Percentiles rank a stretch among this genome's conserved stretches.
Evolutionary conservation across 2,888 invertebrate species (phyloP).

Genomic region (Leptinotarsa juncta): DNA sequence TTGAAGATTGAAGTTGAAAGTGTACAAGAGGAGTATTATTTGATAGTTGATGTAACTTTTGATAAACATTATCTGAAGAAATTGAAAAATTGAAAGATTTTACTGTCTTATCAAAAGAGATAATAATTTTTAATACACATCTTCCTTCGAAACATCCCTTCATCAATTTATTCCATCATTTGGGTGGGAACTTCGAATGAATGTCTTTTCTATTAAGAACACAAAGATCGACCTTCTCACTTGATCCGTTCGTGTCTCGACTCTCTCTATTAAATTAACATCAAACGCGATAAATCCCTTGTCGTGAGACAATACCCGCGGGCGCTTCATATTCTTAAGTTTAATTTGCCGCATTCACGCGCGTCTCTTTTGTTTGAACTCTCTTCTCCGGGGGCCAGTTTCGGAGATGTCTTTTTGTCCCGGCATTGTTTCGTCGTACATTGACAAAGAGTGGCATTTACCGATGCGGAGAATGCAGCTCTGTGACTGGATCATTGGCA

Average conservation of each 20-base stretch:
- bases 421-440: slow-evolving; percentile 8
- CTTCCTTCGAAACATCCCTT: neutral
- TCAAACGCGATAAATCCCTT: slow-evolving; percentile 25
- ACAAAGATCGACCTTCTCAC: neutral
- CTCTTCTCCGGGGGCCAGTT: neutral
- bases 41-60: too few relatives aligned
- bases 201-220: neutral
- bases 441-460: slow-evolving; percentile 26
- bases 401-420: slow-evolving; percentile 16
- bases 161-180: neutral
- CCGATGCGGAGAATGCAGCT: slow-evolving; percentile 20
- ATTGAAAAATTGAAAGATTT: too few relatives aligned
- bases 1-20: too few relatives aligned
- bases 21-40: too few relatives aligned
- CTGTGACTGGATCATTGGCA: slow-evolving; percentile 5
- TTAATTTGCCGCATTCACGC: slow-evolving; percentile 18
- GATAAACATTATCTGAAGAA: too few relatives aligned
- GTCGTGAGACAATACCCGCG: slow-evolving; percentile 19
- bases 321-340: slow-evolving; percentile 17
- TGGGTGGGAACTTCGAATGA: neutral
- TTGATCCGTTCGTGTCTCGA: slow-evolving; percentile 17
- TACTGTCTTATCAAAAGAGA: too few relatives aligned
- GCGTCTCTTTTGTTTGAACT: slow-evolving; percentile 3
- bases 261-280: slow-evolving; percentile 22
- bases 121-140: too few relatives aligned